Conservation (phyloP, 2,113 vertebrate species). For the Psettodes erumei region DNA sequence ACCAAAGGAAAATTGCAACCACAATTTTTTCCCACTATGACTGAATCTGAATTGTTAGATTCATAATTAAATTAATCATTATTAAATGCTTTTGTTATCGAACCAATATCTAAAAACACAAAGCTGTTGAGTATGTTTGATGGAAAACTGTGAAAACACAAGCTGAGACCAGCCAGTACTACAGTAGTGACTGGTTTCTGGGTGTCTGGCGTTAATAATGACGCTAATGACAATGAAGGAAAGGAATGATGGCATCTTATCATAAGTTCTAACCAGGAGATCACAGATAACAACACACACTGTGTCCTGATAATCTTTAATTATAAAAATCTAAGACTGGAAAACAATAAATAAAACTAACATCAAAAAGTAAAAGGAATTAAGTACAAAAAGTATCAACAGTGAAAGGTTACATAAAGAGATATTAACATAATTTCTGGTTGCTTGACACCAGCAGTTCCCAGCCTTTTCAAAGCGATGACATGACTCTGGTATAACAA, state of each 20-base stretch:
- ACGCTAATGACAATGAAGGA: no score
- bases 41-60: neutral
- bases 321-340: conserved; percentile 68
- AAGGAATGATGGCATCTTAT: no score
- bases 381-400: conserved; percentile 62
- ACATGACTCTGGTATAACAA: conserved; percentile 15
- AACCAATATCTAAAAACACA: neutral
- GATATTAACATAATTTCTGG: conserved; percentile 47
- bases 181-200: neutral
- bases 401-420: conserved; percentile 57
- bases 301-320: conserved; percentile 60
- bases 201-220: neutral
- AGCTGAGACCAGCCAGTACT: neutral
- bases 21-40: neutral
- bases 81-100: neutral
- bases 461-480: conserved; percentile 17
- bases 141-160: neutral
- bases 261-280: neutral
- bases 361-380: conserved; percentile 45
- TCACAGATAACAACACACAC: conserved; percentile 30
- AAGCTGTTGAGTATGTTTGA: neutral
- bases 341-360: conserved; percentile 82
- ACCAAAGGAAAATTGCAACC: neutral
- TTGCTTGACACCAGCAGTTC: conserved; percentile 27
- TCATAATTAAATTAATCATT: neutral